Evolutionary conservation across 2,797 vertebrate species (phyloP).

Genomic region (Helostoma temminkii): DNA sequence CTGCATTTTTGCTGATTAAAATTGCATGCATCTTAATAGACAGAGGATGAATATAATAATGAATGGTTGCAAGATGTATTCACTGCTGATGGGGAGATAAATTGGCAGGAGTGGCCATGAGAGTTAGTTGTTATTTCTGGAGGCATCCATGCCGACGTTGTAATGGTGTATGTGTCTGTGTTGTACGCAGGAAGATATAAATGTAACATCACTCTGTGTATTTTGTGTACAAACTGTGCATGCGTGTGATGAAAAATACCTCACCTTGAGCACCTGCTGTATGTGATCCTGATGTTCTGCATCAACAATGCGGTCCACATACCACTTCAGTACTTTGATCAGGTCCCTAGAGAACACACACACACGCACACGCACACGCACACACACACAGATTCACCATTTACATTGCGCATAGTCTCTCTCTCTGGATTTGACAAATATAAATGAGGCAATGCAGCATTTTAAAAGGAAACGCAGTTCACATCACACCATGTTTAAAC

Average conservation of each 20-base stretch:
- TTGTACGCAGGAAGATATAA: too few species aligned
- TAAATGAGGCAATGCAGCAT: conserved; percentile 43
- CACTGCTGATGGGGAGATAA: conserved; percentile 29
- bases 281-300: conserved; percentile 97
- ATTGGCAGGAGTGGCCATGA: conserved; percentile 36
- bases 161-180: background rate
- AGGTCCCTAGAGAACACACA: conserved; percentile 88
- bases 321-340: conserved; percentile 99
- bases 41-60: conserved; percentile 28
- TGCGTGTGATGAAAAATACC: background rate
- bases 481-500: conserved; percentile 4
- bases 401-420: conserved; percentile 16
- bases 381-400: conserved; percentile 36
- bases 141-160: background rate
- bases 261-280: conserved; percentile 97
- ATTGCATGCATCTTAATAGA: conserved; percentile 51
- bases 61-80: conserved; percentile 11
- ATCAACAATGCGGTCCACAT: conserved; percentile 96
- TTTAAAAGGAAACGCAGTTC: conserved; percentile 28
- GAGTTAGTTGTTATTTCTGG: conserved; percentile 36
- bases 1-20: conserved; percentile 59
- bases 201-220: background rate
- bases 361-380: conserved; percentile 23
- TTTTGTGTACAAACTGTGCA: conserved; percentile 3
- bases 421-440: conserved; percentile 23